Evolutionary conservation across 2,113 vertebrate genomes (phyloP).

Genomic region (Gnathonemus longibarbis): DNA sequence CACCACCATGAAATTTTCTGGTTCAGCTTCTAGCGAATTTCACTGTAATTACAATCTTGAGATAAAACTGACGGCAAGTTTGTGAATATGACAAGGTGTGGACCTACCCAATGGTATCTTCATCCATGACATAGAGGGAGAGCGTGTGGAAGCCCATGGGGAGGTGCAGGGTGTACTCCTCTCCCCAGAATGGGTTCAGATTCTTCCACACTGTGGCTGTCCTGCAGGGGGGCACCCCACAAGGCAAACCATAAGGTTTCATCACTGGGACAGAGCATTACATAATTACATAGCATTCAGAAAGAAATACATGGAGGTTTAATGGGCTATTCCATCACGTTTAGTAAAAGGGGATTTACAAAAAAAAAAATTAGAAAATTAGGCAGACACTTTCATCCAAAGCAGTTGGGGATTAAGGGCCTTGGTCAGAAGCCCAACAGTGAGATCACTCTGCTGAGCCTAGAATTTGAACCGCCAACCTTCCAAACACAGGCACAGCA

Average conservation of each 20-base stretch:
- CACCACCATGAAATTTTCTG: not conserved
- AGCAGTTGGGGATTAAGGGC: not conserved
- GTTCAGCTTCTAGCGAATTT: not conserved
- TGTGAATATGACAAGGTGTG: not conserved
- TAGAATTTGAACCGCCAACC: not conserved
- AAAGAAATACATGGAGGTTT: not conserved
- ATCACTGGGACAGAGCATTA: not conserved
- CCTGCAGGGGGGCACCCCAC: constrained; percentile 43
- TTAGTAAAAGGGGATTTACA: not conserved
- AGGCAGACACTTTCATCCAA: not conserved
- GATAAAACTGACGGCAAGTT: not conserved
- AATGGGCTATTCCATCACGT: not conserved
- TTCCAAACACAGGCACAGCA: not conserved
- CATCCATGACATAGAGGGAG: constrained; percentile 79
- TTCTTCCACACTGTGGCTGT: constrained; percentile 82
- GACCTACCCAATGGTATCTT: constrained; percentile 77
- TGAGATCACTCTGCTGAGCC: not conserved
- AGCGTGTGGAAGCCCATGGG: constrained; percentile 74
- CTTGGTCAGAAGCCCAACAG: not conserved
- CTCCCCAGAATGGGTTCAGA: constrained; percentile 86
- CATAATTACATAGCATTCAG: not conserved
- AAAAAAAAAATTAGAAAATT: not conserved
- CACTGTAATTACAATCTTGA: not conserved
- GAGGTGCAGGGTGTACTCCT: constrained; percentile 80
- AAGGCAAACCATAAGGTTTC: not conserved